phyloP scores from a whole-genome alignment of 2,888 invertebrate genomes.

The Lutraria lutraria region DNA sequence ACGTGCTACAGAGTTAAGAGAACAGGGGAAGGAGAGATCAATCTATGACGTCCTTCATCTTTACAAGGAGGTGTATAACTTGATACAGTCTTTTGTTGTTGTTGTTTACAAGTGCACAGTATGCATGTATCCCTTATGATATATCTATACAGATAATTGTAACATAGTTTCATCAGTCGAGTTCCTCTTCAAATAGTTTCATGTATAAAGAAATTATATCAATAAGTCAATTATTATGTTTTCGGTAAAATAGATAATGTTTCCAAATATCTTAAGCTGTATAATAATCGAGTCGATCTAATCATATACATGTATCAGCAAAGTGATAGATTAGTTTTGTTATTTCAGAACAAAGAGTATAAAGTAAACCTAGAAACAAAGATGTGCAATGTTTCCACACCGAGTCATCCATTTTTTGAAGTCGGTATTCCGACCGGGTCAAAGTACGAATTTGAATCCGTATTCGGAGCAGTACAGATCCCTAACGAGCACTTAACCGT shows the following conservation, averaged over 20 bases:
- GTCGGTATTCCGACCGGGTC: constrained; percentile 53
- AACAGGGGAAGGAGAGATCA: constrained; percentile 36
- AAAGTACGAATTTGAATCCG: constrained; percentile 64
- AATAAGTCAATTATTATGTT: too few relatives aligned
- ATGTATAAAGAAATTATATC: too few relatives aligned
- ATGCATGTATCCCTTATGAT: too few relatives aligned
- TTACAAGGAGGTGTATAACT: constrained; percentile 21
- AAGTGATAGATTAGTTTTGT: not conserved
- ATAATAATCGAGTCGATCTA: too few relatives aligned
- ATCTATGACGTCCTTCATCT: constrained; percentile 27
- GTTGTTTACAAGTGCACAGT: too few relatives aligned
- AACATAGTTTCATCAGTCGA: too few relatives aligned
- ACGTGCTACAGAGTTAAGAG: constrained; percentile 25
- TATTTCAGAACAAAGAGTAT: constrained; percentile 59
- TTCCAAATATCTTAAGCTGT: too few relatives aligned
- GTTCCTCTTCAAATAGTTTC: too few relatives aligned
- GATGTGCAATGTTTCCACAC: constrained; percentile 58
- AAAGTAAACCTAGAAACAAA: constrained; percentile 59
- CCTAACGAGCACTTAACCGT: constrained; percentile 73
- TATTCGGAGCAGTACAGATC: constrained; percentile 72
- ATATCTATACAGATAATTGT: too few relatives aligned
- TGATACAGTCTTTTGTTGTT: too few relatives aligned
- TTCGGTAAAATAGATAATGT: too few relatives aligned
- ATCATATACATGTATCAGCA: too few relatives aligned
- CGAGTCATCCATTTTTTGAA: constrained; percentile 49